Evolutionary conservation across 2,888 invertebrate genomes (phyloP).

Genomic region (Torymus texanus): DNA sequence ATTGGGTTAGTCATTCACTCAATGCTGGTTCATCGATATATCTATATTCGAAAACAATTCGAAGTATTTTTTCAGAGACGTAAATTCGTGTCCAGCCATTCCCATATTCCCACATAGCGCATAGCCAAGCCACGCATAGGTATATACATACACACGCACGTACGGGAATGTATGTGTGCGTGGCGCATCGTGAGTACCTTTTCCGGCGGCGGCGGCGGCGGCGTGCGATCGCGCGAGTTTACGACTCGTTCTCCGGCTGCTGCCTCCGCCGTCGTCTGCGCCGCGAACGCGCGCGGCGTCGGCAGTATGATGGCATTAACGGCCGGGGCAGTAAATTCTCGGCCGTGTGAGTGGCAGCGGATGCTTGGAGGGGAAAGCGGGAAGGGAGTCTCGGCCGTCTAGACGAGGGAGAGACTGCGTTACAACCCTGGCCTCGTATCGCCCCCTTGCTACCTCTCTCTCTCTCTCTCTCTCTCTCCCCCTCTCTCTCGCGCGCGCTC

Average conservation of each 20-base stretch:
- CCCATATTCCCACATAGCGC: too few species aligned
- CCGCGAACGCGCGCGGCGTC: conserved; percentile 59
- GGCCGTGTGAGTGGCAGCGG: conserved; percentile 70
- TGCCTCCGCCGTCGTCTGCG: conserved; percentile 58
- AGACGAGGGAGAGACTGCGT: conserved; percentile 73
- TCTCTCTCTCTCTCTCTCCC: conserved; percentile 37
- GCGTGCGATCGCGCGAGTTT: conserved; percentile 64
- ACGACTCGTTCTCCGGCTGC: conserved; percentile 63
- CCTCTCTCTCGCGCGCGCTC: conserved; percentile 31
- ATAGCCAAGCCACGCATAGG: not conserved
- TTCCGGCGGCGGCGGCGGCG: conserved; percentile 54
- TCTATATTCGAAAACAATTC: too few species aligned
- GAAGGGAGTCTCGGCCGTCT: conserved; percentile 63
- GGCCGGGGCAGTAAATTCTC: conserved; percentile 71
- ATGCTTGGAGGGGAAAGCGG: conserved; percentile 64
- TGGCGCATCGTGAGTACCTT: conserved; percentile 53
- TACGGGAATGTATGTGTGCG: not conserved
- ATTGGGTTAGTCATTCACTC: too few species aligned
- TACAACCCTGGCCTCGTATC: conserved; percentile 69
- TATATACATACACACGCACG: not conserved
- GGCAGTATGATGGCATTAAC: conserved; percentile 72
- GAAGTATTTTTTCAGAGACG: too few species aligned
- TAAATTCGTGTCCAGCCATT: too few species aligned
- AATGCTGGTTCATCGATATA: too few species aligned
- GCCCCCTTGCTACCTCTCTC: conserved; percentile 53